Percentiles rank a stretch among this genome's conserved stretches.
These are phyloP conservation scores for Biston betularia DNA, from an alignment of 2,888 invertebrate species.

Conservation along the genomic window DNA sequence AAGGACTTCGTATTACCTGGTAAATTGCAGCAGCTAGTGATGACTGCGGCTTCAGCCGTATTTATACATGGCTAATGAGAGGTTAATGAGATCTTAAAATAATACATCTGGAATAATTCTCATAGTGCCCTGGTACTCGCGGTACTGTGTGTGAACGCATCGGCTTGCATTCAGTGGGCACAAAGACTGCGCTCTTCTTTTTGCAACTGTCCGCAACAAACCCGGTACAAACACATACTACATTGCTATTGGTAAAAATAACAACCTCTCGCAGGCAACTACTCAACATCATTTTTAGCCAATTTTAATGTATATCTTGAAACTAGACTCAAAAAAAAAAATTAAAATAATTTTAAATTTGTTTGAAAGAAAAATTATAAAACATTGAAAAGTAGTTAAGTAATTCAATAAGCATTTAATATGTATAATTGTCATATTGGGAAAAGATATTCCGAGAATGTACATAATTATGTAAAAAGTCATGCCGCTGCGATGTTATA, in stretches of 20 bases:
- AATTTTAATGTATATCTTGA: no score
- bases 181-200: slow-evolving; percentile 14
- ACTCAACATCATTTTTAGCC: no score
- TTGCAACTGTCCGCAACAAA: slow-evolving; percentile 34
- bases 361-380: no score
- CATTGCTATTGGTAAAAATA: slow-evolving; percentile 3
- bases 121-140: slow-evolving; percentile 20
- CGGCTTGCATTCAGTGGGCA: background rate
- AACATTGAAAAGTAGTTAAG: no score
- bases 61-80: slow-evolving; percentile 12
- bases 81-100: slow-evolving; percentile 13
- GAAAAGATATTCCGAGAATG: slow-evolving; percentile 26
- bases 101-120: slow-evolving; percentile 25
- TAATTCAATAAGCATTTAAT: slow-evolving; percentile 1
- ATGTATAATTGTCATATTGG: slow-evolving; percentile 20
- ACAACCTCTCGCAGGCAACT: no score
- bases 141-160: slow-evolving; percentile 4
- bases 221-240: slow-evolving; percentile 41
- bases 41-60: slow-evolving; percentile 3
- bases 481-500: slow-evolving; percentile 30
- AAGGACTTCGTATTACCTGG: no score
- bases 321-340: no score
- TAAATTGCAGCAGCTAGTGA: background rate
- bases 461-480: slow-evolving; percentile 28
- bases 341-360: no score